Percentiles rank a stretch among this genome's conserved stretches.
phyloP scores from a whole-genome alignment of 2,888 invertebrate genomes.

The Plagodis dolabraria region DNA sequence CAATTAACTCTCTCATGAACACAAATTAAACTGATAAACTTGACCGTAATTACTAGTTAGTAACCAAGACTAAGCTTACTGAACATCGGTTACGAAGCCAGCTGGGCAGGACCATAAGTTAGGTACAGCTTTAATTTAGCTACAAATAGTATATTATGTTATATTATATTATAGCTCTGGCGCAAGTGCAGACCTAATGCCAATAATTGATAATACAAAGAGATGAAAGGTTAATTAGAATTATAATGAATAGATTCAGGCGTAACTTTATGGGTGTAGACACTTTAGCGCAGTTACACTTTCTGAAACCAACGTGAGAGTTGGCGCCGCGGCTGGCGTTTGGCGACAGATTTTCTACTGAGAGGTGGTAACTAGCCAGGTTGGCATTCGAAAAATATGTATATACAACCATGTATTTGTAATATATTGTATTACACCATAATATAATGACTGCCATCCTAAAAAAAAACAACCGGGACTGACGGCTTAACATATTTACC shows the following conservation, averaged over 20 bases:
- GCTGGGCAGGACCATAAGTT: slow-evolving; percentile 12
- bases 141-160: slow-evolving; percentile 5
- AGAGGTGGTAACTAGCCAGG: too few relatives aligned
- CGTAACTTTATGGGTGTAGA: neutral
- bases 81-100: slow-evolving; percentile 16
- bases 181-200: too few relatives aligned
- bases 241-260: neutral
- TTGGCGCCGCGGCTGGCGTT: too few relatives aligned
- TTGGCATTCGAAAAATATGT: too few relatives aligned
- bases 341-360: too few relatives aligned
- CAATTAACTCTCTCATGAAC: slow-evolving; percentile 21
- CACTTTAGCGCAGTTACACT: too few relatives aligned
- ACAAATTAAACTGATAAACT: slow-evolving; percentile 28
- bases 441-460: too few relatives aligned
- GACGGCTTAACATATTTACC: too few relatives aligned
- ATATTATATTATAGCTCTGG: neutral
- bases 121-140: slow-evolving; percentile 15
- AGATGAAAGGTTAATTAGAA: neutral
- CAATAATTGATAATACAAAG: neutral
- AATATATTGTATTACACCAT: too few relatives aligned
- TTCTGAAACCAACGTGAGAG: too few relatives aligned
- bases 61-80: slow-evolving; percentile 13
- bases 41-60: slow-evolving; percentile 21
- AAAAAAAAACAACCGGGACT: too few relatives aligned
- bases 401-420: too few relatives aligned